These are phyloP conservation scores for Chlorops oryzae DNA, from an alignment of 1,140 invertebrate species.

Conservation along the genomic window DNA sequence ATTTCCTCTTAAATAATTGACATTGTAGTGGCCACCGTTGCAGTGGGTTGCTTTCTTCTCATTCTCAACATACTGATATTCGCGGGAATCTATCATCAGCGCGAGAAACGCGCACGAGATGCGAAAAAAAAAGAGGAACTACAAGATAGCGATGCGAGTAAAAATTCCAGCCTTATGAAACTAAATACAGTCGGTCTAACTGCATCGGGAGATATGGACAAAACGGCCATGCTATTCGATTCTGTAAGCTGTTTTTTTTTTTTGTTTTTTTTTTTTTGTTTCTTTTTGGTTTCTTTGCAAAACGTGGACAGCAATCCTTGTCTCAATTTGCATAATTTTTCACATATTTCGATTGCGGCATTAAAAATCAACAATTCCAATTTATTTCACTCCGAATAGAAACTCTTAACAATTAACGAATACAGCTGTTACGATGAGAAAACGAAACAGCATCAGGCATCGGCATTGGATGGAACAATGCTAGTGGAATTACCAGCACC, in stretches of 20 bases:
- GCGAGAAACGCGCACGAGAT: constrained; percentile 59
- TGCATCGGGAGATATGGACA: constrained; percentile 20
- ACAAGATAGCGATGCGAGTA: constrained; percentile 56
- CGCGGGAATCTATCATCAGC: constrained; percentile 88
- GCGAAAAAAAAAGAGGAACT: constrained; percentile 70
- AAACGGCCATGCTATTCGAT: constrained; percentile 16
- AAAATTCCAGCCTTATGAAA: constrained; percentile 40
- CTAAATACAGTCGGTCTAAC: constrained; percentile 24
- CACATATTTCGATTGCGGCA: too few species aligned
- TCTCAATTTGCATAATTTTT: too few species aligned
- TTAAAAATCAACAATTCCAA: too few species aligned
- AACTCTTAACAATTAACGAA: too few species aligned
- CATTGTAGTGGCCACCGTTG: constrained; percentile 91
- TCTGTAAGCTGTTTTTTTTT: too few species aligned
- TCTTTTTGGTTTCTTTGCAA: too few species aligned
- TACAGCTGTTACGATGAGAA: constrained; percentile 61
- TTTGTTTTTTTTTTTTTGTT: too few species aligned
- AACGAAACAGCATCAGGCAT: constrained; percentile 52
- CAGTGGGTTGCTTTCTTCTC: constrained; percentile 81
- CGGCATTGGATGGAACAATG: constrained; percentile 57
- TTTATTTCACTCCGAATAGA: too few species aligned
- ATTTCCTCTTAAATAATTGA: too few species aligned
- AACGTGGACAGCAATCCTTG: too few species aligned
- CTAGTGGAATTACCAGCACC: constrained; percentile 57
- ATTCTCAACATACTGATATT: constrained; percentile 90